Evolutionary conservation across 1,140 invertebrate species (phyloP).

Genomic region (Atta colombica): DNA sequence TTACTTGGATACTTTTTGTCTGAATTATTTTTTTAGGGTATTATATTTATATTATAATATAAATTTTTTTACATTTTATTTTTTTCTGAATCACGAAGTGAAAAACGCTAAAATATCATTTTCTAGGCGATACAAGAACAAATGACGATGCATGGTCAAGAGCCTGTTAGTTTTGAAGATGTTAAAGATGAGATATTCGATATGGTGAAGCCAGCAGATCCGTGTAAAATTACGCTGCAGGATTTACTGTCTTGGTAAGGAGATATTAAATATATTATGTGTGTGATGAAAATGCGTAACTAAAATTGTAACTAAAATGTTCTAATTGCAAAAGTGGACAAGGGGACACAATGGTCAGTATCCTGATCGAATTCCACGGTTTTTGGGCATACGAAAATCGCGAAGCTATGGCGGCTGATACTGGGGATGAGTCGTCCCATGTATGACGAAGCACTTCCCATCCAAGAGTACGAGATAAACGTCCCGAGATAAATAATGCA

Average conservation of each 20-base stretch:
- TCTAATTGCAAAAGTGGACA: conserved; percentile 90
- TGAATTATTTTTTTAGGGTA: conserved; percentile 97
- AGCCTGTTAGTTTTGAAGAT: conserved; percentile 96
- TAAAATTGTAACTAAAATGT: not conserved
- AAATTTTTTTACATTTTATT: not conserved
- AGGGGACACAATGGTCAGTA: conserved; percentile 97
- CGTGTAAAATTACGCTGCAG: conserved; percentile 94
- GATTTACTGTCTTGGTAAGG: conserved; percentile 91
- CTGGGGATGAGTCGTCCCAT: conserved; percentile 85
- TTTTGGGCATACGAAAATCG: conserved; percentile 99
- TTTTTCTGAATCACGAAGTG: conserved; percentile 3
- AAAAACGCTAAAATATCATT: not conserved
- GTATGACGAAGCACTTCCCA: conserved; percentile 77
- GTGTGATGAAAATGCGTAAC: too few relatives aligned
- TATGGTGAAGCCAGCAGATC: conserved; percentile 97
- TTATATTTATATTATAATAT: conserved; percentile 42
- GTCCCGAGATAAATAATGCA: conserved; percentile 16
- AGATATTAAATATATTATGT: not conserved
- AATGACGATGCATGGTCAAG: conserved; percentile 93
- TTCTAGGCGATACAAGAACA: conserved; percentile 95
- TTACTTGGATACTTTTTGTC: conserved; percentile 95
- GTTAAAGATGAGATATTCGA: conserved; percentile 99
- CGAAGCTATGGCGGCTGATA: conserved; percentile 91
- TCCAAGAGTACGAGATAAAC: conserved; percentile 50
- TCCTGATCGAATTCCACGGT: conserved; percentile 97